phyloP scores from a whole-genome alignment of 1,140 invertebrate species.

The Mycetomoellerius zeteki region DNA sequence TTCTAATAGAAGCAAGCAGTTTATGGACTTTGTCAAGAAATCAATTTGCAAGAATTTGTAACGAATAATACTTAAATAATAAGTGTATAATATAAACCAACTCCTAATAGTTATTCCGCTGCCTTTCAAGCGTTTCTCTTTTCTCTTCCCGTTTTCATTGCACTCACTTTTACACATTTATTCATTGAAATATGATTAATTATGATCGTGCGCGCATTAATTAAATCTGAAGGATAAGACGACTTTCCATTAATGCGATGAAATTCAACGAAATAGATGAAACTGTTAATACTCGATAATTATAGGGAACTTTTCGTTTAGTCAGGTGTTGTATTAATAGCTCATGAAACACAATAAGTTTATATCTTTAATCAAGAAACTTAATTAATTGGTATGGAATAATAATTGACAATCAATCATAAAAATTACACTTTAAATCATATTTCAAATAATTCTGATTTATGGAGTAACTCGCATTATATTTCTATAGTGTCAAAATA shows the following conservation, averaged over 20 bases:
- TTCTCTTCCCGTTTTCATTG: not conserved
- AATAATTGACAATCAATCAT: slow-evolving; percentile 1
- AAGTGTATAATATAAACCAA: slow-evolving; percentile 1
- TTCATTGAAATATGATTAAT: not conserved
- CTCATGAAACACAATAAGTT: not conserved
- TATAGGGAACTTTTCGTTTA: not conserved
- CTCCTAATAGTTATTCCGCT: not conserved
- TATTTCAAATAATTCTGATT: not conserved
- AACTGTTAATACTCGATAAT: slow-evolving; percentile 5
- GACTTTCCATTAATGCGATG: not conserved
- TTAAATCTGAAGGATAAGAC: not conserved
- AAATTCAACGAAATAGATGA: not conserved
- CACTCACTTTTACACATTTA: not conserved
- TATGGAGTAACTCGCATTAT: not conserved
- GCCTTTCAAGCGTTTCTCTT: not conserved
- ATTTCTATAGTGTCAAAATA: not conserved
- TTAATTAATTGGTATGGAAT: not conserved
- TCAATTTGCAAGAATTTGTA: no score
- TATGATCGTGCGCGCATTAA: not conserved
- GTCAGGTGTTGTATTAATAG: not conserved
- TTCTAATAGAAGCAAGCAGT: not conserved
- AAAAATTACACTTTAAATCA: not conserved
- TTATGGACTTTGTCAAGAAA: not conserved
- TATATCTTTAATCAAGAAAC: not conserved
- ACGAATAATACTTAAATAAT: not conserved